Percentiles rank a stretch among this genome's conserved stretches.
Conservation (phyloP, 2,113 vertebrate genomes). For the Apodemus sylvaticus region DNA sequence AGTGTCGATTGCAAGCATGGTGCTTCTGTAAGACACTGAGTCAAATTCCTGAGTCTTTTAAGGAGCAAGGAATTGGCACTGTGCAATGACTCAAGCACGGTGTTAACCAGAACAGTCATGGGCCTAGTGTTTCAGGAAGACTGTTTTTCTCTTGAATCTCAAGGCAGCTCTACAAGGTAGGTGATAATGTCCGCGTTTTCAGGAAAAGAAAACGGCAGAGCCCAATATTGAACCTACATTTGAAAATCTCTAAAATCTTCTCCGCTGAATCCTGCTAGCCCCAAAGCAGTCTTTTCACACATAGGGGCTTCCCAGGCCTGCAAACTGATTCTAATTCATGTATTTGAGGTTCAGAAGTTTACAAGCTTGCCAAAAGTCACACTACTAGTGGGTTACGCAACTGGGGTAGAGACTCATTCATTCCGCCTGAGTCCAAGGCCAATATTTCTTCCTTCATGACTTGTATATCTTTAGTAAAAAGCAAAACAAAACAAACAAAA, state of each 20-base stretch:
- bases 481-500: too few species aligned
- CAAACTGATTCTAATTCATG: constrained; percentile 2
- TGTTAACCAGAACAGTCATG: background rate
- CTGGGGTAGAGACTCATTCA: constrained; percentile 50
- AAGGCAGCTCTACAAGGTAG: background rate
- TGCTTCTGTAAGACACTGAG: background rate
- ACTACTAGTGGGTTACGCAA: constrained; percentile 20
- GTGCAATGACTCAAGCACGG: background rate
- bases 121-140: background rate
- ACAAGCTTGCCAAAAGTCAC: constrained; percentile 51
- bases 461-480: constrained; percentile 67
- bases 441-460: constrained; percentile 61
- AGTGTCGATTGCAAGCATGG: background rate
- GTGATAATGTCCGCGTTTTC: background rate
- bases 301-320: background rate
- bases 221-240: background rate
- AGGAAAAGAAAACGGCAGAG: constrained; percentile 6
- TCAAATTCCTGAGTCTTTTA: background rate
- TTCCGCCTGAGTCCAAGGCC: constrained; percentile 30
- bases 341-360: constrained; percentile 21
- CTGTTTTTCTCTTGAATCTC: constrained; percentile 17
- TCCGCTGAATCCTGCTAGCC: background rate
- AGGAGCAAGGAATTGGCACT: background rate
- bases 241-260: background rate
- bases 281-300: constrained; percentile 2